Base-by-base conservation (phyloP, 2,888 invertebrate species). In the Drosophila prostipennis region DNA sequence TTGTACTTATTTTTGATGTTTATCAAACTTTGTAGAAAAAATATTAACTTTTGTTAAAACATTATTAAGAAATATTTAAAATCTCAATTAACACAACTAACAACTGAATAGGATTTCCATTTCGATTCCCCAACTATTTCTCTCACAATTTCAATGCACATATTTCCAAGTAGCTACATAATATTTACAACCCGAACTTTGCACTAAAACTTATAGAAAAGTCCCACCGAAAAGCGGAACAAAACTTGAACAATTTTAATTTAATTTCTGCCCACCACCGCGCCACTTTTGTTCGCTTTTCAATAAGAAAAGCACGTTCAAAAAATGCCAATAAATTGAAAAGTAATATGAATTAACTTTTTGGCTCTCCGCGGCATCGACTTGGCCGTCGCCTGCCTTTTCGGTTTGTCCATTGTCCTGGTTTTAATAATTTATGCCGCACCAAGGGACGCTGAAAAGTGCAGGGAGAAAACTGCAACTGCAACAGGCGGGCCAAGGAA, bases 321-420 rank as follows among this genome's bases (percentile, higher is more conserved):
- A 53, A 68, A 80, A 86, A 83, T 79, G 72, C 74, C 82, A 86
- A 82, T 82, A 82, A 86, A 86, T 82, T 82, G 86, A 83, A 82
- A 77, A 72, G 80, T 77, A 80, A 86, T 86, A 82, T 83, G 86
- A 82, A 82, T 82, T 82, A 82, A 82, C 82, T 86, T 82, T 82
- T 83, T 83, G 80, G 65, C 75, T 67, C 71, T 58, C 51, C 52
- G 51, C 43, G 56, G 26, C 57, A 40, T 26, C 39, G 7, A 19
- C 36, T 56, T 34, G 10, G 8, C 6, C 45, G 16, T 40, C 52
- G 32, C 45, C 13, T 34, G 57, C 6, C 14, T 26, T 45, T 53
- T 63, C 70, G 60, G 40, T 53, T 63, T 40, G 34, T 48, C 34
- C 74, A 69, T 81, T 85, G 79, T 81, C 70, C 81, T 63, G 76